Evolutionary conservation across 2,113 vertebrate species (phyloP).

Genomic region (Ptyas mucosa): DNA sequence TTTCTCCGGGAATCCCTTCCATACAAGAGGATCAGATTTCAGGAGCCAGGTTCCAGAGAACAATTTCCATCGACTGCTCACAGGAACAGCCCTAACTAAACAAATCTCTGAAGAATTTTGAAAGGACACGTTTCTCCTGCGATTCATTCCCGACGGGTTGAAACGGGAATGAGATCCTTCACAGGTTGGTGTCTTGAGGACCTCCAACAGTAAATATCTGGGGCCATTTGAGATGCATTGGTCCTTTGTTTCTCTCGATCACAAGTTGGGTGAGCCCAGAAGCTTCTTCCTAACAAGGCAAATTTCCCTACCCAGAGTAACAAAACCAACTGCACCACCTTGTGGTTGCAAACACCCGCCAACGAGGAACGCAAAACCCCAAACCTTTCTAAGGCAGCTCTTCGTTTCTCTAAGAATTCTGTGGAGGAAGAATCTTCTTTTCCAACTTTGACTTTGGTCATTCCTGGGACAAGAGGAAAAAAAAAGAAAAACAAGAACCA

Average conservation of each 20-base stretch:
- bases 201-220: not conserved
- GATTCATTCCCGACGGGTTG: not conserved
- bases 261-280: not conserved
- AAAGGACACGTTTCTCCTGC: no score
- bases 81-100: not conserved
- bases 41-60: not conserved
- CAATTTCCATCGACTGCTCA: not conserved
- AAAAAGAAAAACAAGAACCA: not conserved
- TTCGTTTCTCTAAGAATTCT: slow-evolving; percentile 93
- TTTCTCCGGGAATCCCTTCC: not conserved
- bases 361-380: not conserved
- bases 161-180: not conserved
- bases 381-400: slow-evolving; percentile 93
- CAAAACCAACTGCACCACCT: not conserved
- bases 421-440: slow-evolving; percentile 95
- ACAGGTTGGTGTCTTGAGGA: not conserved
- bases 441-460: slow-evolving; percentile 98
- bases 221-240: not conserved
- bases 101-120: not conserved
- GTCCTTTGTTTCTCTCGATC: not conserved
- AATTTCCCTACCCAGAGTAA: not conserved
- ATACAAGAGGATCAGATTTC: not conserved
- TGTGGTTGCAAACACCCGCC: not conserved
- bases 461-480: slow-evolving; percentile 71
- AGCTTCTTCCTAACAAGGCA: not conserved